phyloP scores from a whole-genome alignment of 2,888 invertebrate genomes.

The Melipona beecheii region DNA sequence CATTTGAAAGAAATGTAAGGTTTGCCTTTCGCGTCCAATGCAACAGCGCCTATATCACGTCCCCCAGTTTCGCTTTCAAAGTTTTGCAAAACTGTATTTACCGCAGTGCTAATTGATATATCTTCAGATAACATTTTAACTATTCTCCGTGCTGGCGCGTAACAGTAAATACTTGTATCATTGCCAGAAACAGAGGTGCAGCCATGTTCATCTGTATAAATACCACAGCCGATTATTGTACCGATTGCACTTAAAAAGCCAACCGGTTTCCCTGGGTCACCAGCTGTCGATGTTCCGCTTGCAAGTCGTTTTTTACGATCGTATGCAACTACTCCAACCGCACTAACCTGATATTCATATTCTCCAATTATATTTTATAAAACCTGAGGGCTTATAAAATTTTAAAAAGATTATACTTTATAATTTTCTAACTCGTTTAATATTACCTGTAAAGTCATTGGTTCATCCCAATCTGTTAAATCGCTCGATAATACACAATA shows the following conservation, averaged over 20 bases:
- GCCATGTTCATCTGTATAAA: slow-evolving; percentile 66
- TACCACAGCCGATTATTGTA: slow-evolving; percentile 73
- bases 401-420: not conserved
- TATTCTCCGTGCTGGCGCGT: slow-evolving; percentile 73
- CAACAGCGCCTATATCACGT: slow-evolving; percentile 60
- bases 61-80: slow-evolving; percentile 59
- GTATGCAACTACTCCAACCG: slow-evolving; percentile 70
- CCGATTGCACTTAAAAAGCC: slow-evolving; percentile 69
- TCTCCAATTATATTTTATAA: not conserved
- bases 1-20: slow-evolving; percentile 67
- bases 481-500: not conserved
- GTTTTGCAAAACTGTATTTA: slow-evolving; percentile 60
- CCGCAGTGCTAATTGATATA: slow-evolving; percentile 24
- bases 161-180: slow-evolving; percentile 66
- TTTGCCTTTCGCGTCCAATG: slow-evolving; percentile 63
- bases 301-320: slow-evolving; percentile 68
- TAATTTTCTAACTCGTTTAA: not conserved
- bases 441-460: slow-evolving; percentile 20
- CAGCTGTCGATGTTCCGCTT: slow-evolving; percentile 71
- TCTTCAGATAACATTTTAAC: slow-evolving; percentile 51
- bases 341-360: slow-evolving; percentile 48
- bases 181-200: slow-evolving; percentile 73
- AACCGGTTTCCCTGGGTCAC: slow-evolving; percentile 56
- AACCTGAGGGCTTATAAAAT: not conserved
- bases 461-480: slow-evolving; percentile 8